Evolutionary conservation across 2,888 invertebrate species (phyloP).

Genomic region (Crematogaster levior): DNA sequence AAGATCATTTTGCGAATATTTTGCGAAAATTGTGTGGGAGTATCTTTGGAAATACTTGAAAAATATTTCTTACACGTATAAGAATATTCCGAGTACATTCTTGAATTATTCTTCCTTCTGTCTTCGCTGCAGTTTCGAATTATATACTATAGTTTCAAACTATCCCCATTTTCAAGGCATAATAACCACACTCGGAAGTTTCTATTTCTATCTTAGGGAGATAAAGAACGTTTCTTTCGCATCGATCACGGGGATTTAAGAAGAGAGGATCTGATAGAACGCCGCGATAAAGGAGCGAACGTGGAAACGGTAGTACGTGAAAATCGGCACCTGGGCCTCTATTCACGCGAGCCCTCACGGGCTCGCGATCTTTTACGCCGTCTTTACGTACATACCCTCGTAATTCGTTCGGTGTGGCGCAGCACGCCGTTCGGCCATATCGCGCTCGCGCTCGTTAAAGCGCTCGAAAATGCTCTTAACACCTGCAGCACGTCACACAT

Average conservation of each 20-base stretch:
- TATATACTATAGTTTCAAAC: neutral
- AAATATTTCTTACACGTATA: neutral
- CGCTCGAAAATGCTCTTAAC: slow-evolving; percentile 63
- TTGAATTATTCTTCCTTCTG: neutral
- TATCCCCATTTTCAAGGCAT: neutral
- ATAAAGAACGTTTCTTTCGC: slow-evolving; percentile 13
- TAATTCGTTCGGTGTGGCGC: slow-evolving; percentile 53
- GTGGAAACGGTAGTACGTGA: slow-evolving; percentile 10
- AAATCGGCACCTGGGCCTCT: slow-evolving; percentile 27
- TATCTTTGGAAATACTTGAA: neutral
- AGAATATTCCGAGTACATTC: neutral
- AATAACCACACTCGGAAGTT: slow-evolving; percentile 7
- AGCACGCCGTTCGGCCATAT: slow-evolving; percentile 38
- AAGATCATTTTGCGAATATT: neutral
- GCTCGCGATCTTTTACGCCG: slow-evolving; percentile 35
- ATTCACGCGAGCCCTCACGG: slow-evolving; percentile 23
- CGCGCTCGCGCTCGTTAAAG: slow-evolving; percentile 57
- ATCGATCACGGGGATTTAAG: neutral
- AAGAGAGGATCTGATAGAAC: neutral
- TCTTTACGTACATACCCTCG: slow-evolving; percentile 38
- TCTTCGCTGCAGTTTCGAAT: neutral
- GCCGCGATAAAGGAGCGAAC: slow-evolving; percentile 22
- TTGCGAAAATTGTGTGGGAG: neutral
- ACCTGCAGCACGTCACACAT: slow-evolving; percentile 61
- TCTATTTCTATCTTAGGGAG: neutral